Evolutionary conservation across 2,797 vertebrate species (phyloP).

Genomic region (Mionectes olivaceus): DNA sequence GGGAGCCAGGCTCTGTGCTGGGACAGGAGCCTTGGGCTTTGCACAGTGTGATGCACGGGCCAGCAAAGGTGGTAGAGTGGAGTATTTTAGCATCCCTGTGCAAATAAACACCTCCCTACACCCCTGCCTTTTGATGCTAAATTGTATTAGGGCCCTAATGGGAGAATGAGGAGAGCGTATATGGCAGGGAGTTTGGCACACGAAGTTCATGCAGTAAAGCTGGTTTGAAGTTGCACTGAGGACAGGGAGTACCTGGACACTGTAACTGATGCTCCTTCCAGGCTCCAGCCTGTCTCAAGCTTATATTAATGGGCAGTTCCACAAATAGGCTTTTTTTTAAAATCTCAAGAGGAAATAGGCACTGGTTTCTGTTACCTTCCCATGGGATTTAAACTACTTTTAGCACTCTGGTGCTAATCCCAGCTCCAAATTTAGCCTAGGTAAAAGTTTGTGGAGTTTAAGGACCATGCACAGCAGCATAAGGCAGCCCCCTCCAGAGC

Average conservation of each 20-base stretch:
- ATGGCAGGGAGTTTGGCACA: neutral
- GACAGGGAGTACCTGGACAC: neutral
- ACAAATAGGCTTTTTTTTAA: neutral
- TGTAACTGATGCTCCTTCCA: neutral
- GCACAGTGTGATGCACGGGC: fast-evolving
- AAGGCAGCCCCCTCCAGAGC: neutral
- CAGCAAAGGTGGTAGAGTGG: neutral
- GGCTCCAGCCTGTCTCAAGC: neutral
- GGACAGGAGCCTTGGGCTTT: neutral
- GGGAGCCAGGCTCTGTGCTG: neutral
- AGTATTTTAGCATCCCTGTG: neutral
- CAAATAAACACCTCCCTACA: neutral
- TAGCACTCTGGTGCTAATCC: neutral
- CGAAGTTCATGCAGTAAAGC: neutral
- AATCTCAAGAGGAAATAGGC: neutral
- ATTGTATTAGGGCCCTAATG: fast-evolving
- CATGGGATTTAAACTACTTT: neutral
- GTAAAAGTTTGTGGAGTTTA: neutral
- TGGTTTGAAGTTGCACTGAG: neutral
- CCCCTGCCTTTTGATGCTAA: neutral
- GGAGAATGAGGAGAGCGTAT: fast-evolving
- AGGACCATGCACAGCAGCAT: neutral
- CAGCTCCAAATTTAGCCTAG: neutral
- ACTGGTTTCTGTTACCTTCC: neutral
- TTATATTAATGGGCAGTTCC: neutral